Conservation (phyloP, 2,113 vertebrate species). For the Mungos mungo region DNA sequence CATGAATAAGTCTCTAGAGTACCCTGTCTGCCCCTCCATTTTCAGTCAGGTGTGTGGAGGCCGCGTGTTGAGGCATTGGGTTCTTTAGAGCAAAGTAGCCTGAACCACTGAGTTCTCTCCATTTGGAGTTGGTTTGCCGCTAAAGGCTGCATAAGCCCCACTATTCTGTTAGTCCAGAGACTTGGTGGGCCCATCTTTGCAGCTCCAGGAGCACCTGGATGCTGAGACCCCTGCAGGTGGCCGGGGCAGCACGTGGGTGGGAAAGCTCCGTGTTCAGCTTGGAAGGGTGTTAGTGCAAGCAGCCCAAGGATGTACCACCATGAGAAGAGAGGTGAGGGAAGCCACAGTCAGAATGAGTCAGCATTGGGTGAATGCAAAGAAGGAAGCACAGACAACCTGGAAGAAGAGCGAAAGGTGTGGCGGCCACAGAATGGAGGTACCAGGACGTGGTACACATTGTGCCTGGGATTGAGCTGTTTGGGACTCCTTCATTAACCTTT, state of each 20-base stretch:
- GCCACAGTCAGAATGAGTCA: neutral
- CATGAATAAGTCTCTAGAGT: no score
- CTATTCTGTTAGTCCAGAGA: neutral
- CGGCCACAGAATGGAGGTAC: neutral
- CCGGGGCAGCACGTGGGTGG: no score
- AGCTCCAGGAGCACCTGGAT: no score
- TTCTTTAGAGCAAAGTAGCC: neutral
- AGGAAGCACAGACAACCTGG: neutral
- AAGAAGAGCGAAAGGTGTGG: neutral
- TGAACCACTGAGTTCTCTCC: no score
- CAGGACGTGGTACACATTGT: neutral
- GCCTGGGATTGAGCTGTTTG: neutral
- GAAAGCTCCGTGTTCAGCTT: neutral
- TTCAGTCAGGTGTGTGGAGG: neutral
- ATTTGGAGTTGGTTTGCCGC: neutral
- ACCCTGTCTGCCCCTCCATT: neutral
- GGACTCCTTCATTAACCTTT: neutral
- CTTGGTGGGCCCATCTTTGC: neutral
- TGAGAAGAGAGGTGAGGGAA: neutral
- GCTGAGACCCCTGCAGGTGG: fast-evolving
- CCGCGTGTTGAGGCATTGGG: neutral
- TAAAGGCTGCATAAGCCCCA: neutral
- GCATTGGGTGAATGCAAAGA: neutral
- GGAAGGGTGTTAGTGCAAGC: no score
- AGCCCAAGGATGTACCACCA: neutral